Evolutionary conservation across 2,888 invertebrate genomes (phyloP).

Genomic region (Mechanitis messenoides): DNA sequence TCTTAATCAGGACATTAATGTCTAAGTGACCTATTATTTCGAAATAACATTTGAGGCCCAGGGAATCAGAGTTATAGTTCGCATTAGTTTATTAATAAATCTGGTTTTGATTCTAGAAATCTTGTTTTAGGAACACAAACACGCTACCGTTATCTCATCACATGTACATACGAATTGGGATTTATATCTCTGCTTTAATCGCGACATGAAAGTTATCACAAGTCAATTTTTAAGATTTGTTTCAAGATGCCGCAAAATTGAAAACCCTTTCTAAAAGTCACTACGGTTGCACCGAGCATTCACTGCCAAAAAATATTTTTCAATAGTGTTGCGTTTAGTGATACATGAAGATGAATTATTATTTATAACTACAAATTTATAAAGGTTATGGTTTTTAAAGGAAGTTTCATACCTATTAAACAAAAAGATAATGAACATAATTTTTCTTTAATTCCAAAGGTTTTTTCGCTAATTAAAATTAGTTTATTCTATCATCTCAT

Average conservation of each 20-base stretch:
- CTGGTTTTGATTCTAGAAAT: not conserved
- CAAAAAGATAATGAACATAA: not conserved
- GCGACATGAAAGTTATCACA: not conserved
- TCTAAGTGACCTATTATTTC: not conserved
- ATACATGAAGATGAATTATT: not conserved
- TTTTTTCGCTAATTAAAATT: too few species aligned
- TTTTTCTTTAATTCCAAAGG: not conserved
- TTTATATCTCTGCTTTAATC: not conserved
- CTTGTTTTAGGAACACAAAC: not conserved
- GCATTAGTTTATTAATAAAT: not conserved
- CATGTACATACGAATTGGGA: not conserved
- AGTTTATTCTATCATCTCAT: too few species aligned
- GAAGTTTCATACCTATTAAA: not conserved
- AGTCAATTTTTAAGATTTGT: not conserved
- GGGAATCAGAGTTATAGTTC: not conserved
- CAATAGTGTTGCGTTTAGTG: not conserved
- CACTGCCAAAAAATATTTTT: constrained; percentile 2
- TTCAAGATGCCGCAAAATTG: not conserved
- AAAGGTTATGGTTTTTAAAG: too few species aligned
- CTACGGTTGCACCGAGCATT: not conserved
- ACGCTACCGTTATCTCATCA: not conserved
- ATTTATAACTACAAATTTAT: not conserved
- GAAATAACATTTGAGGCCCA: not conserved
- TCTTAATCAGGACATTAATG: too few species aligned
- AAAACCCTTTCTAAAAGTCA: not conserved